These are phyloP conservation scores for Drosophila ezoana DNA, from an alignment of 2,888 invertebrate species.

Conservation along the genomic window DNA sequence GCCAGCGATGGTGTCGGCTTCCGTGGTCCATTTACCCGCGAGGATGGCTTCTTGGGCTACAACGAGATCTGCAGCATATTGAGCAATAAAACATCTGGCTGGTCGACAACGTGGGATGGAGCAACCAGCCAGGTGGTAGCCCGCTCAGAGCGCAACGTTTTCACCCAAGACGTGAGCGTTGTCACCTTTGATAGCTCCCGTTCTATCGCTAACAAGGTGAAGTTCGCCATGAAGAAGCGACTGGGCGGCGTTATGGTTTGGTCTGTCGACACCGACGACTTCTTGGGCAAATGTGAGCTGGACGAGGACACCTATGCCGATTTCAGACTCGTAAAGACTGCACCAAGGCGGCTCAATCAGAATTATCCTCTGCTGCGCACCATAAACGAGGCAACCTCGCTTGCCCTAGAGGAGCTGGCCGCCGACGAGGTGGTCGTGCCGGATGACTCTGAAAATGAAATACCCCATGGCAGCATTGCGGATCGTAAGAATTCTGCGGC, in stretches of 20 bases:
- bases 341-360: conserved; percentile 78
- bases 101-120: conserved; percentile 90
- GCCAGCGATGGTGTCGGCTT: conserved; percentile 88
- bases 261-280: conserved; percentile 96
- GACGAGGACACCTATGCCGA: conserved; percentile 86
- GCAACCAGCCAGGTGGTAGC: conserved; percentile 85
- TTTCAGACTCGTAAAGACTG: conserved; percentile 76
- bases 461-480: conserved; percentile 81
- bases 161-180: conserved; percentile 87
- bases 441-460: conserved; percentile 83
- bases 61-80: conserved; percentile 91
- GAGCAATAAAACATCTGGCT: conserved; percentile 87
- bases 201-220: conserved; percentile 91
- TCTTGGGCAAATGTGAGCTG: conserved; percentile 88
- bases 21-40: conserved; percentile 91
- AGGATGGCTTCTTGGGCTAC: conserved; percentile 94
- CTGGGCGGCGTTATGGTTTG: conserved; percentile 94
- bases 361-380: conserved; percentile 91
- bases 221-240: conserved; percentile 87
- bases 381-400: conserved; percentile 88
- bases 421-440: conserved; percentile 81
- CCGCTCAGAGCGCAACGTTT: conserved; percentile 80
- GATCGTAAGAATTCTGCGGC: conserved; percentile 69
- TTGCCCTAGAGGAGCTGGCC: conserved; percentile 85
- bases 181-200: conserved; percentile 91